Base-by-base conservation (phyloP, 37 sponge, comb jelly and placozoan genomes). In the Beroe forskalii region DNA sequence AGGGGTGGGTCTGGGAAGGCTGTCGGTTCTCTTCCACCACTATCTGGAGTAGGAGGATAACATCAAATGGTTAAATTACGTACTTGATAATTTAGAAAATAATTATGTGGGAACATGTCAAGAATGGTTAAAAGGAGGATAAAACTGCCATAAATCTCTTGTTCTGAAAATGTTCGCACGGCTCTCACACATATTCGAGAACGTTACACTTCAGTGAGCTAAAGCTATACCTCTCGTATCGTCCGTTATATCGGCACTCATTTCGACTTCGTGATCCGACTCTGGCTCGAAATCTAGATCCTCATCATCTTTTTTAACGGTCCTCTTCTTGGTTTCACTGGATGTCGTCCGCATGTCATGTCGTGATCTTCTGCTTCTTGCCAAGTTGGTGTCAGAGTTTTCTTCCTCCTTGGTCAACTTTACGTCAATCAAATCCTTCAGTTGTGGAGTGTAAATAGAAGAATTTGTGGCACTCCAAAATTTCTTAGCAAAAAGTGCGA, bases 211-310 rank as follows among this genome's bases (percentile, higher is more conserved):
- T n/a, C n/a, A n/a, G n/a, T n/a, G n/a, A n/a, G n/a, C n/a, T n/a
- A n/a, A 55, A 9, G 9, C 17, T 55, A 19, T 63, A 69, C 72
- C 72, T 69, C 38, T 69, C 2, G 27, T 32, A 4, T 69, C 72
- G 1, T 69, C 72, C 19, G 39, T 14, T 12, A 48, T 48, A 6
- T 64, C 66, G 3, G 24, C 3, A 30, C 17, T 27, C 30, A 3
- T 23, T 4, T 41, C 86, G 30, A 1, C 12, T 17, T 80, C 86
- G 86, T 80, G 24, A 6, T 80, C 86, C 3, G 86, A 80, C 55
- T 80, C 86, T 4, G 72, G 72, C 55, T 80, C 86, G 35, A 80
- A 80, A 31, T 80, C 86, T 22, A 80, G 48, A 25, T 80, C 86
- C 28, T 80, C 86, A 6, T 80, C 86, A 6, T 80, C 86, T 37